Percentiles rank a stretch among this genome's conserved stretches.
Evolutionary conservation across 2,113 vertebrate species (phyloP).

Genomic region (Burhinus bistriatus): DNA sequence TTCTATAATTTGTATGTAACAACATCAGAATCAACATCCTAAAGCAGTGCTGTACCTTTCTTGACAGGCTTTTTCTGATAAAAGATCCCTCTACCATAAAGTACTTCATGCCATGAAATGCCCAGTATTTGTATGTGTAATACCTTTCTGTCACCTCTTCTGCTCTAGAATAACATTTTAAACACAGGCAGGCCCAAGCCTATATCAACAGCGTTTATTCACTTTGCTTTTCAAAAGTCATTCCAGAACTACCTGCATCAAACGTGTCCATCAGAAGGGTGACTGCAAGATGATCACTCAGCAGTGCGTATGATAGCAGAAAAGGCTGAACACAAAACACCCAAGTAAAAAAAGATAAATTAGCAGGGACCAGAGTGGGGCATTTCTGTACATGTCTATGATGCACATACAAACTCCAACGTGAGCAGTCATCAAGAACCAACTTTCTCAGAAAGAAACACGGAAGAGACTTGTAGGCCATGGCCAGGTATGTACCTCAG

Average conservation of each 20-base stretch:
- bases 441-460: not conserved
- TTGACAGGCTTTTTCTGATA: not conserved
- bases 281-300: not conserved
- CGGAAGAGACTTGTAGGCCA: not conserved
- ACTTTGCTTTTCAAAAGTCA: not conserved
- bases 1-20: not conserved
- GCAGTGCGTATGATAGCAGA: not conserved
- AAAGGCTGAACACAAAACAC: not conserved
- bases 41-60: not conserved
- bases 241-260: not conserved
- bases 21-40: not conserved
- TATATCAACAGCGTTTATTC: not conserved
- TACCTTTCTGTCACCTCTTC: not conserved
- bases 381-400: accelerated
- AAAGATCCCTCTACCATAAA: not conserved
- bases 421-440: not conserved
- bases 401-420: not conserved
- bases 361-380: not conserved
- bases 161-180: not conserved
- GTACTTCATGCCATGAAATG: not conserved
- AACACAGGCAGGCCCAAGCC: not conserved
- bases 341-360: not conserved
- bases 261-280: not conserved
- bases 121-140: accelerated
- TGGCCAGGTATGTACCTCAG: accelerated